Base-by-base conservation (phyloP, 2,888 invertebrate genomes). In the Pediacus dermestoides region DNA sequence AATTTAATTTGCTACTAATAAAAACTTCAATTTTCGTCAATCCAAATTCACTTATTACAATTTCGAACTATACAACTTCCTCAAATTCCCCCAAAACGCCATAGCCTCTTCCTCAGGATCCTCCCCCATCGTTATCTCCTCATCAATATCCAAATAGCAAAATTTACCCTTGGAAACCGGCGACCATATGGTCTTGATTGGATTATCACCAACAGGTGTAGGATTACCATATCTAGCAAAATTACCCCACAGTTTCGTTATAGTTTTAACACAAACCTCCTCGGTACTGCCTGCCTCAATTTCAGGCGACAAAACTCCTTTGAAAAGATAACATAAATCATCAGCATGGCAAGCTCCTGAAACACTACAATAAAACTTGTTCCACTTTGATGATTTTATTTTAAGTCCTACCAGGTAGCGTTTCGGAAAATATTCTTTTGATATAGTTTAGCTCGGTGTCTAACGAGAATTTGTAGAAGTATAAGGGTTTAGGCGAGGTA, bases 161-260 rank as follows among this genome's bases (percentile, higher is more conserved):
- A 60, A 45, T 25, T 47, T 31, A 13, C 50, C 44, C n/a, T 46
- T 37, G 7, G 37, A 41, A 2, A 53, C 47, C 3, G 61, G 59
- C 34, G 55, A 44, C 64, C 64, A 64, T 3, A 41, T 31, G 4
- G 45, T 31, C 6, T 38, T 31, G 12, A 52, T 12, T 6, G 49
- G 7, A 11, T 39, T 34, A 26, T 48, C 46, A 4, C 36, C 36
- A 14, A 32, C 13, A 2, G 53, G 45, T 8, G 53, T 58, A 3
- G 60, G 60, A 35, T 53, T 52, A 0, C 57, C 56, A 37, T 35
- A 46, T 44, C 46, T 58, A 2, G 59, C 60, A 41, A 63, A 63
- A 48, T 62, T 61, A 1, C 58, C 53, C 61, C 61, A 63, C 26
- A 61, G 34, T 44, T 47, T 58, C 1, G 54, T 43, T 16, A 60